phyloP scores from a whole-genome alignment of 2,113 vertebrate species.

The Xiphophorus maculatus region DNA sequence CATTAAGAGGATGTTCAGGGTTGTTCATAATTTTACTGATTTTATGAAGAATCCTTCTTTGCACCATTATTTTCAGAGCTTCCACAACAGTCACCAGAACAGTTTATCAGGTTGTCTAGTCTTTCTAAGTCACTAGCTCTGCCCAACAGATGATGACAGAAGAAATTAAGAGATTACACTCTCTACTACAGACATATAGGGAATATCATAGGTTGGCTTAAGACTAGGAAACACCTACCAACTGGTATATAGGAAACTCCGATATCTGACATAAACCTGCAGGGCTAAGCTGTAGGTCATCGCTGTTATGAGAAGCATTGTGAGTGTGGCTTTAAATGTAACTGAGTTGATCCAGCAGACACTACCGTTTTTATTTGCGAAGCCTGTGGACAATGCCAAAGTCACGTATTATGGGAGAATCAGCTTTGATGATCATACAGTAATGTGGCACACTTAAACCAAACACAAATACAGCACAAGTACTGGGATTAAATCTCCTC shows the following conservation, averaged over 20 bases:
- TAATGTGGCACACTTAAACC: slow-evolving; percentile 19
- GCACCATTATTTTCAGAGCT: no score
- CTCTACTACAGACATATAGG: no score
- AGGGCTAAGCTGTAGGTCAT: slow-evolving; percentile 45
- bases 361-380: slow-evolving; percentile 47
- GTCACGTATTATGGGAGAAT: slow-evolving; percentile 35
- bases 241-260: slow-evolving; percentile 45
- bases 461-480: slow-evolving; percentile 10
- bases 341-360: slow-evolving; percentile 40
- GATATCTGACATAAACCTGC: slow-evolving; percentile 23
- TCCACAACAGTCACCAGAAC: no score
- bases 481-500: not conserved
- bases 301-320: slow-evolving; percentile 49
- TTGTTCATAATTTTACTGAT: no score
- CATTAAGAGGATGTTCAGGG: no score
- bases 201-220: not conserved
- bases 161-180: no score
- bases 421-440: slow-evolving; percentile 38
- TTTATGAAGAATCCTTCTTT: no score
- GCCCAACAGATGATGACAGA: no score
- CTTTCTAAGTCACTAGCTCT: no score
- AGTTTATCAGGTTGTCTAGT: no score
- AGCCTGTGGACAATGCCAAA: slow-evolving; percentile 62
- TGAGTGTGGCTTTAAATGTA: slow-evolving; percentile 41
- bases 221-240: not conserved